phyloP scores from a whole-genome alignment of 2,888 invertebrate species.

The Beris chalybata region DNA sequence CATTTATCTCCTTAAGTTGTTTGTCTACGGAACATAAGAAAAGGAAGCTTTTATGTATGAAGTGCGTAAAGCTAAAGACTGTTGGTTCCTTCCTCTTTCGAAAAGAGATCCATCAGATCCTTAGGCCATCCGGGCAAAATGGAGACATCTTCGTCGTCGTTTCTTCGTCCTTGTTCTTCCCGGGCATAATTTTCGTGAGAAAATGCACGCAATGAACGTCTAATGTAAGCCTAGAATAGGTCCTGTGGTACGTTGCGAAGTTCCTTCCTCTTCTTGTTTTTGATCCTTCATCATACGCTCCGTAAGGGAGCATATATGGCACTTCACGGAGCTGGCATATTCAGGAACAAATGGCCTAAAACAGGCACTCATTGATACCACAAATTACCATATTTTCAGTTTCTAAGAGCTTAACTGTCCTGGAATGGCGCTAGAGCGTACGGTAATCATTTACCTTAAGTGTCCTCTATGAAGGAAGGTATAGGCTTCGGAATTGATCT shows the following conservation, averaged over 20 bases:
- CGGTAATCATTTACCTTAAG: slow-evolving; percentile 36
- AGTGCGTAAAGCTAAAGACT: slow-evolving; percentile 3
- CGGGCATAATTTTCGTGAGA: slow-evolving; percentile 25
- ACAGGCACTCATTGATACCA: slow-evolving; percentile 38
- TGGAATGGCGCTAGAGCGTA: slow-evolving; percentile 33
- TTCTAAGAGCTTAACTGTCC: slow-evolving; percentile 31
- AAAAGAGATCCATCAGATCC: slow-evolving; percentile 19
- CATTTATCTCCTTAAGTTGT: slow-evolving; percentile 29
- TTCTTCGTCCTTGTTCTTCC: not conserved
- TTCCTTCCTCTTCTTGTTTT: slow-evolving; percentile 8
- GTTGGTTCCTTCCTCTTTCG: slow-evolving; percentile 7
- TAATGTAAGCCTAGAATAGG: slow-evolving; percentile 19
- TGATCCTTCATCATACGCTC: slow-evolving; percentile 3
- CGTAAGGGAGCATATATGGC: slow-evolving; percentile 14
- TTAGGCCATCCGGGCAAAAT: not conserved
- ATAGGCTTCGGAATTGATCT: slow-evolving; percentile 31
- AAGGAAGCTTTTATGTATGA: slow-evolving; percentile 19
- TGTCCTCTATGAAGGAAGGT: slow-evolving; percentile 28
- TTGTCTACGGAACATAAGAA: slow-evolving; percentile 11
- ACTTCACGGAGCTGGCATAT: slow-evolving; percentile 35
- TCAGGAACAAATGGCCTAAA: slow-evolving; percentile 37
- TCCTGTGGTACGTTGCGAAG: slow-evolving; percentile 16
- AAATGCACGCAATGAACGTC: slow-evolving; percentile 9
- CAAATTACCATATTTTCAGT: slow-evolving; percentile 39
- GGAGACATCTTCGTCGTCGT: slow-evolving; percentile 22